Base-by-base conservation (phyloP, 2,113 vertebrate genomes). In the Aix galericulata region DNA sequence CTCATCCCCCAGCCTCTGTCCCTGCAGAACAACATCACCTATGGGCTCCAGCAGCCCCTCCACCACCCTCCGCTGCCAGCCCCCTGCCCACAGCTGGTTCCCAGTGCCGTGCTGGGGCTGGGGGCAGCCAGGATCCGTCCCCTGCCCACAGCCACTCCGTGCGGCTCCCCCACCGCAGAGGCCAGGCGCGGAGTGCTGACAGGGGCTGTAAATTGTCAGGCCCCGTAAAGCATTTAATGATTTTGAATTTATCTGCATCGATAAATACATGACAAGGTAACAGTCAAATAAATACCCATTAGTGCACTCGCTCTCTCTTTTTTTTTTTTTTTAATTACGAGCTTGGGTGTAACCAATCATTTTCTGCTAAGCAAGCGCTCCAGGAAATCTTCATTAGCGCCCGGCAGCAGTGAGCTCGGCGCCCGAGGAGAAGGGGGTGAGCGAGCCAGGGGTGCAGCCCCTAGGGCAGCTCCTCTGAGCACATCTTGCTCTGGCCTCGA, bases 221-320 rank as follows among this genome's bases (percentile, higher is more conserved):
- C 81, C 90, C 88, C 27, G 93, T 94, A 97, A 97, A 96, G 95
- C 92, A 93, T 97, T 97, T 97, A 97, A 97, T 97, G 96, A 97
- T 97, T 97, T 96, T 95, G 96, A 97, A 97, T 97, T 96, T 97
- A 97, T 97, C 96, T 97, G 97, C 96, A 97, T 97, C 96, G 89
- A 97, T 97, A 97, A 97, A 96, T 97, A 96, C 96, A 96, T 97
- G 97, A 97, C 97, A 97, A 97, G 97, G 96, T 97, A 97, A 96
- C 97, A 96, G 95, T 97, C 95, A 97, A 97, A 97, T 97, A 97
- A 97, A 97, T 97, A 97, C 95, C 96, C 96, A 97, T 97, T 97
- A 97, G 96, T 95, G 94, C 94, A 87, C 94, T 95, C 48, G 32
- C 83, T 91, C 95, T 91, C 95, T 93, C 86, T 71, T 55, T 86